These are phyloP conservation scores for Crotalus horridus DNA, from an alignment of 2,113 vertebrate species.

Conservation along the genomic window DNA sequence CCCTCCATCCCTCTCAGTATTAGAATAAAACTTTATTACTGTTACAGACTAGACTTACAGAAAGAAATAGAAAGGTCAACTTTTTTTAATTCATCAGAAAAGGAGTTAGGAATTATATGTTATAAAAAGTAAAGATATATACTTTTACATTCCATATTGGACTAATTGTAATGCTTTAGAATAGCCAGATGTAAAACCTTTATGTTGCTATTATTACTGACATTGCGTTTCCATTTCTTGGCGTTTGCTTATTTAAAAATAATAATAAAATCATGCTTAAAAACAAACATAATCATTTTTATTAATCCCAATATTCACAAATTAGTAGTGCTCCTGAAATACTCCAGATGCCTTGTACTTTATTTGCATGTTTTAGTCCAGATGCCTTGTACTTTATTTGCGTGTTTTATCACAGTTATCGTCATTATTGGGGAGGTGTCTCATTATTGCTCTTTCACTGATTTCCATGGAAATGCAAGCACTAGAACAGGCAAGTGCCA, in stretches of 20 bases:
- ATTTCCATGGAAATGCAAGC: conserved; percentile 52
- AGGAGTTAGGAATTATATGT: not conserved
- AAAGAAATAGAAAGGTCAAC: not conserved
- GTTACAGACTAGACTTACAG: not conserved
- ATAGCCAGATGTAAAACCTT: not conserved
- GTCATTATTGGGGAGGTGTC: conserved; percentile 36
- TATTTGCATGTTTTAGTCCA: conserved; percentile 21
- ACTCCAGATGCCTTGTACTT: conserved; percentile 32
- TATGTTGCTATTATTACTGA: not conserved
- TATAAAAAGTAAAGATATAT: not conserved
- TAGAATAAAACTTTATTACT: not conserved
- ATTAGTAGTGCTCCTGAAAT: conserved; percentile 19
- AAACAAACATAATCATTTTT: not conserved
- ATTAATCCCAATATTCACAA: not conserved
- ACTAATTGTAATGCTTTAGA: not conserved
- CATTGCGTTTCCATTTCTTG: not conserved
- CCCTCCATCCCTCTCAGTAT: not conserved
- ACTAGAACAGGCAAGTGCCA: conserved; percentile 34
- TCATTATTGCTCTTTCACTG: conserved; percentile 17
- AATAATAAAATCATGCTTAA: not conserved
- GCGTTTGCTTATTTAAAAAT: not conserved
- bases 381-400: conserved; percentile 39
- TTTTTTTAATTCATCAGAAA: not conserved
- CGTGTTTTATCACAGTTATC: not conserved
- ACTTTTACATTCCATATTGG: not conserved